Evolutionary conservation across 2,888 invertebrate genomes (phyloP).

Genomic region (Diloba caeruleocephala): DNA sequence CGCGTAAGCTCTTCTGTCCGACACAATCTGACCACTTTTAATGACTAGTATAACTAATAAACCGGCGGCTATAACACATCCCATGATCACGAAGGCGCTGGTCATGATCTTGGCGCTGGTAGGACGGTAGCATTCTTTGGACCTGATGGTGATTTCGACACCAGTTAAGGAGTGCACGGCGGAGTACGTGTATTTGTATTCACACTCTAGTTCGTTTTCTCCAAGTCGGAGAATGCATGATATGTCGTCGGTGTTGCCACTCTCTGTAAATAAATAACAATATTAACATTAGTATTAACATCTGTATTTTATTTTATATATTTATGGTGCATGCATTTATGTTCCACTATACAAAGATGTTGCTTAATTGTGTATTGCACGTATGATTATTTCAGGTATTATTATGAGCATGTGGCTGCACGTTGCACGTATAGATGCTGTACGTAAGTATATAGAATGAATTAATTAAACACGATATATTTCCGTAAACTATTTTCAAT

Average conservation of each 20-base stretch:
- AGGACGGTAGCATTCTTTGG: slow-evolving; percentile 74
- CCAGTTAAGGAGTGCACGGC: slow-evolving; percentile 67
- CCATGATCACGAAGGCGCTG: slow-evolving; percentile 76
- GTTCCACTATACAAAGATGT: no score
- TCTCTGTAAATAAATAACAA: slow-evolving; percentile 63
- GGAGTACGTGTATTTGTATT: slow-evolving; percentile 80
- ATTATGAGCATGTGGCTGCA: no score
- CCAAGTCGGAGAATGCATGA: slow-evolving; percentile 75
- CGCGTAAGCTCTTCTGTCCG: slow-evolving; percentile 88
- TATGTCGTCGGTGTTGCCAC: slow-evolving; percentile 58
- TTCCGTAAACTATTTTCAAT: no score
- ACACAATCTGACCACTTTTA: slow-evolving; percentile 78
- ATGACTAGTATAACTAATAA: slow-evolving; percentile 77
- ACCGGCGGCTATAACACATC: slow-evolving; percentile 82
- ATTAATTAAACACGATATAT: no score
- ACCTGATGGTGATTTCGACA: slow-evolving; percentile 76
- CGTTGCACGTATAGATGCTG: no score
- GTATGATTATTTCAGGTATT: no score
- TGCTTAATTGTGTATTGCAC: no score
- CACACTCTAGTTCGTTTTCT: slow-evolving; percentile 72
- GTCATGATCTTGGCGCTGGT: slow-evolving; percentile 77
- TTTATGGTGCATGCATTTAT: no score
- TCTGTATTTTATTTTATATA: no score
- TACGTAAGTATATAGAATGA: no score
- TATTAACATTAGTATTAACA: no score